Conservation (phyloP, 35 echinoderm and acorn worm species). For the Chiridota heheva region DNA sequence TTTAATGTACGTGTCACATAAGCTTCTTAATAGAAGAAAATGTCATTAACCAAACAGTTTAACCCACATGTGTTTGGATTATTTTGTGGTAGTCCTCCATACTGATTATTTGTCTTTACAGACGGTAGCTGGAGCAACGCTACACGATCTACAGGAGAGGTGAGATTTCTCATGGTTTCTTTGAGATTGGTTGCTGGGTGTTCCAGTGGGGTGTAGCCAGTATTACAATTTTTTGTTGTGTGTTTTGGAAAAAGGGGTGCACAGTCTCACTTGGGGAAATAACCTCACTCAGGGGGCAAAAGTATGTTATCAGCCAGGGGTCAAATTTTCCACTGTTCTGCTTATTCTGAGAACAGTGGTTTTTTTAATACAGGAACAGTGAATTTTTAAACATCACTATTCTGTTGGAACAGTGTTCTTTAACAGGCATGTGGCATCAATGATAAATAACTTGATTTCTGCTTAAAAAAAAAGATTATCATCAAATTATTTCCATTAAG, state of each 20-base stretch:
- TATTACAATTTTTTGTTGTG: neutral
- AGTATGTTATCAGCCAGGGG: neutral
- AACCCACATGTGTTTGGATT: neutral
- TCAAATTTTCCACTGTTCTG: neutral
- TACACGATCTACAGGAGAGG: slow-evolving; percentile 77
- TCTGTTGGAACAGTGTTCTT: too few relatives aligned
- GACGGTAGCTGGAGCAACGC: slow-evolving; percentile 63
- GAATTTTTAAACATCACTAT: too few relatives aligned
- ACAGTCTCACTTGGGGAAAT: neutral
- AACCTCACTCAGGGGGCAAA: neutral
- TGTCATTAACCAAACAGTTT: neutral
- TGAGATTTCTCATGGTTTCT: neutral
- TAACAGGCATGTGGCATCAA: too few relatives aligned
- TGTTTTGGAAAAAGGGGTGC: neutral
- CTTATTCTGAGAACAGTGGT: too few relatives aligned
- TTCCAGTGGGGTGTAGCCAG: neutral
- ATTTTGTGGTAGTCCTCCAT: neutral
- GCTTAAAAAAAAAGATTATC: too few relatives aligned
- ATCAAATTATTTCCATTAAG: too few relatives aligned
- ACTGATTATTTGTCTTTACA: slow-evolving; percentile 32
- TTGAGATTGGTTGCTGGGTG: neutral
- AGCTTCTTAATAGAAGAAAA: too few relatives aligned
- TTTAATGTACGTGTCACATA: neutral
- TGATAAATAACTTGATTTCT: too few relatives aligned
- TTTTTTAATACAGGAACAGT: too few relatives aligned